A percentile compares a stretch with the other conserved stretches of the same genome.
Conservation (phyloP, 2,888 invertebrate species). For the Pilophorus perplexus region DNA sequence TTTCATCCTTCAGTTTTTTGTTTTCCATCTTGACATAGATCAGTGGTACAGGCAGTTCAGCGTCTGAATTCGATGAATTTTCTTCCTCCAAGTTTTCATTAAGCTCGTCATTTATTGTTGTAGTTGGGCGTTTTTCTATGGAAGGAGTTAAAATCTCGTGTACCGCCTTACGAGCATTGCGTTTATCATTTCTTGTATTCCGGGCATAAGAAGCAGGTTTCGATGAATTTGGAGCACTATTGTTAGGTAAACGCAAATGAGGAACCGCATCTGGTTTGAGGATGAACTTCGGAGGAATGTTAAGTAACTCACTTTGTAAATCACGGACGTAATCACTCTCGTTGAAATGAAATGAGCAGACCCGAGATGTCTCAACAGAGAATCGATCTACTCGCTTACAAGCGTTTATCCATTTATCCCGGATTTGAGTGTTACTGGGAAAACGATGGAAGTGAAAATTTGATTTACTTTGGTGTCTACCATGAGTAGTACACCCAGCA, state of each 20-base stretch:
- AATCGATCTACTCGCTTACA: no score
- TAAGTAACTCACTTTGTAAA: background rate
- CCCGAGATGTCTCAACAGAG: no score
- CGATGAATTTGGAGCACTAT: conserved; percentile 7
- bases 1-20: background rate
- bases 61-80: conserved; percentile 6
- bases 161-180: background rate
- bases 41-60: background rate
- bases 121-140: conserved; percentile 7
- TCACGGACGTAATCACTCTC: background rate
- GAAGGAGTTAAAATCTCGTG: background rate
- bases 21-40: background rate
- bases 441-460: conserved; percentile 4
- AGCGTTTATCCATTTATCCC: no score
- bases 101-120: conserved; percentile 6
- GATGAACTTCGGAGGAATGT: background rate
- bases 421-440: background rate
- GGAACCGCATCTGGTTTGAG: background rate
- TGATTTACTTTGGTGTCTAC: no score
- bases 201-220: background rate
- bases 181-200: background rate
- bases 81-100: background rate
- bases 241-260: background rate
- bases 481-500: no score
- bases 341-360: no score